A percentile compares a stretch with the other conserved stretches of the same genome.
phyloP scores from a whole-genome alignment of 2,888 invertebrate species.

The Trisateles emortualis region DNA sequence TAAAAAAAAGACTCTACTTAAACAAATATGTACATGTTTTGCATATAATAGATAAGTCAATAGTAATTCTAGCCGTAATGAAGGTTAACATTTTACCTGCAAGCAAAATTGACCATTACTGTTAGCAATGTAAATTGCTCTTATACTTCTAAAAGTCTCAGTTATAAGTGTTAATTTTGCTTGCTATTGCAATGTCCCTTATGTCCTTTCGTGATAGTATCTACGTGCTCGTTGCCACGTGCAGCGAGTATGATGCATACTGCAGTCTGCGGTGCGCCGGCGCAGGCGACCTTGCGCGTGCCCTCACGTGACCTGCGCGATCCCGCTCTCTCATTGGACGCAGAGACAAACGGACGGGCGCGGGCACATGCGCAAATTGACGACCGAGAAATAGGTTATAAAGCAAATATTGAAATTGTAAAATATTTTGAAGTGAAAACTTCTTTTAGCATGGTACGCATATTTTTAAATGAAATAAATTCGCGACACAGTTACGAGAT shows the following conservation, averaged over 20 bases:
- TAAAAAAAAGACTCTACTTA: not conserved
- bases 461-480: too few species aligned
- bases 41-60: not conserved
- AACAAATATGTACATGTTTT: not conserved
- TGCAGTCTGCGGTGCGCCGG: conserved; percentile 41
- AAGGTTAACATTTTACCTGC: too few species aligned
- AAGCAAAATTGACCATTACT: too few species aligned
- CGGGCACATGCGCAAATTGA: conserved; percentile 18
- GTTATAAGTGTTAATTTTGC: too few species aligned
- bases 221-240: conserved; percentile 44
- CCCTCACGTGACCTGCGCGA: conserved; percentile 39
- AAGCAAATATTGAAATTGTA: too few species aligned
- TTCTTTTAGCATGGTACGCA: too few species aligned
- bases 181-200: too few species aligned
- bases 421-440: too few species aligned
- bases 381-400: not conserved
- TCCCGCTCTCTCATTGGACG: conserved; percentile 1
- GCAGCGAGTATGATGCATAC: conserved; percentile 41
- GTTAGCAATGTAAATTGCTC: too few species aligned
- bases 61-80: too few species aligned
- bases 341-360: not conserved
- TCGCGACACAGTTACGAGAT: too few species aligned
- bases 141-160: too few species aligned
- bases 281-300: conserved; percentile 43
- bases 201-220: not conserved